Base-by-base conservation (phyloP, 1,140 invertebrate species). In the Arion vulgaris region DNA sequence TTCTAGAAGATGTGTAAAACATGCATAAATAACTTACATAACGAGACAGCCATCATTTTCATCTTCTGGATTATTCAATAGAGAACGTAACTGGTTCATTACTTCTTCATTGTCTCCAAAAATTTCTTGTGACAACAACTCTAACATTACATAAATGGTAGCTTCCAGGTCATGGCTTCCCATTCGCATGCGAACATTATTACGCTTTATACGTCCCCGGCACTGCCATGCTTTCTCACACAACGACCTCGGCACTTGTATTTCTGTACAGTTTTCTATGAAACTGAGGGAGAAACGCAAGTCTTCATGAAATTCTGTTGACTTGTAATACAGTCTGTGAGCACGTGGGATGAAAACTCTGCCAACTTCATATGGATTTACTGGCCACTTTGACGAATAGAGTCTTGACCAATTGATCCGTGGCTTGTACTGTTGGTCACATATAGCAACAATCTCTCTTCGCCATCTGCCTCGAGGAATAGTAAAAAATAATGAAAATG, bases 281-380 rank as follows among this genome's bases (percentile, higher is more conserved):
- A 85, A 83, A 41, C 83, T 85, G 5, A 86, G 77, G 13, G 69
- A 34, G 39, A 79, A 86, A n/a, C 85, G 73, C 7, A 86, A 84
- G 69, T 86, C 85, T 62, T 86, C 85, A 68, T 86, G 85, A 68
- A 86, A 86, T 49, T 86, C 85, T 19, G 82, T 78, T 5, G 83
- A 84, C 38, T 85, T 86, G 74, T 86, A 86, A 38, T 86, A 86
- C 36, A 86, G 80, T 74, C 82, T 80, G 66, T 86, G 85, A 39
- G 85, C 85, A 17, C 80, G 41, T 9, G 85, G 83, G 26, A 86
- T 86, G 66, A 86, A 82, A 32, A 82, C 85, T 71, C 85, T 80
- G 26, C 82, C 85, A n/a, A 85, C 81, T 49, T 86, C 85, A 41
- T 86, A 86, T 32, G 85, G 85, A 69, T 85, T 86, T 28, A 23